phyloP scores from a whole-genome alignment of 2,797 vertebrate species.

The Taeniopygia guttata region DNA sequence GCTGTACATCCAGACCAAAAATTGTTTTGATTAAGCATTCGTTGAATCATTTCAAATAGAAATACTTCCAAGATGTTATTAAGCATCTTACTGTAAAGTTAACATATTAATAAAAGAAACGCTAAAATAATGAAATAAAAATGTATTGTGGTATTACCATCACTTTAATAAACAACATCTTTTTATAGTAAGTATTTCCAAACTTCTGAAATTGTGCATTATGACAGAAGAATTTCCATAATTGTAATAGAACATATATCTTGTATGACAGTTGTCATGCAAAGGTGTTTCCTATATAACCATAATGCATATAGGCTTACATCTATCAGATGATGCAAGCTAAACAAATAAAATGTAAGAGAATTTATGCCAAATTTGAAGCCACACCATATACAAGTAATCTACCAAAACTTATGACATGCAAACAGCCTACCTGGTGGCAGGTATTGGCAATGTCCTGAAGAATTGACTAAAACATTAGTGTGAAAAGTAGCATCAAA shows the following conservation, averaged over 20 bases:
- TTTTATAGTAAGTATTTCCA: not conserved
- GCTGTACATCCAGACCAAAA: not conserved
- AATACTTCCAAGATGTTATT: not conserved
- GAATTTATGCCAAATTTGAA: not conserved
- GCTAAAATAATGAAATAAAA: not conserved
- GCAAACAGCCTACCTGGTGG: conserved; percentile 85
- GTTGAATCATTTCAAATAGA: not conserved
- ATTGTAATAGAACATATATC: not conserved
- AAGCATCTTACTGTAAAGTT: not conserved
- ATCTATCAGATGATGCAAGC: not conserved
- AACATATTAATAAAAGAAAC: not conserved
- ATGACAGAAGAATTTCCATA: not conserved
- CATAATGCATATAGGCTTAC: not conserved
- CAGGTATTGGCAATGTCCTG: conserved; percentile 85
- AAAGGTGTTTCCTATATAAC: not conserved
- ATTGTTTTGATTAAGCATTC: not conserved
- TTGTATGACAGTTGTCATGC: not conserved
- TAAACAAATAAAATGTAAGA: not conserved
- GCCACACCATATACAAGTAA: not conserved
- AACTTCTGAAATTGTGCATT: not conserved
- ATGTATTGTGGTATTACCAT: not conserved
- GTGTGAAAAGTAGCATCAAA: conserved; percentile 92
- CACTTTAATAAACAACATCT: not conserved
- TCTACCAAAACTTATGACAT: not conserved
- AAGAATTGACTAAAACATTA: conserved; percentile 87